phyloP scores from a whole-genome alignment of 2,113 vertebrate species.

The Clinocottus analis region DNA sequence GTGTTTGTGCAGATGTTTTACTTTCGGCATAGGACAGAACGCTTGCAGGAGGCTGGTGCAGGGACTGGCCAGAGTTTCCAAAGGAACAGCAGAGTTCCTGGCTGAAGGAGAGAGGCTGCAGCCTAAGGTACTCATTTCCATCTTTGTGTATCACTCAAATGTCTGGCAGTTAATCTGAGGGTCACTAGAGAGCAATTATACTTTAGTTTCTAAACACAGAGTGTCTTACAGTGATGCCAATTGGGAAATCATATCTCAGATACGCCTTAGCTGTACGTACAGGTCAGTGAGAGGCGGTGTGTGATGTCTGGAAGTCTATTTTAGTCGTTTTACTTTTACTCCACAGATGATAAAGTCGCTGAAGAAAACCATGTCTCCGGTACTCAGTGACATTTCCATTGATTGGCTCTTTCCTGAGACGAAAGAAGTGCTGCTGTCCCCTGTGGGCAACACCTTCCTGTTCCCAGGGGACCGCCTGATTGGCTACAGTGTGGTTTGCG shows the following conservation, averaged over 20 bases:
- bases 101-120: slow-evolving; percentile 90
- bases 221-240: slow-evolving; percentile 42
- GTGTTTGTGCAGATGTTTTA: slow-evolving; percentile 88
- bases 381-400: slow-evolving; percentile 91
- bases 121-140: slow-evolving; percentile 87
- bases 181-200: slow-evolving; percentile 60
- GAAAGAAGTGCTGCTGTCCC: slow-evolving; percentile 91
- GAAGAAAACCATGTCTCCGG: slow-evolving; percentile 93
- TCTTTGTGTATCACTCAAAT: slow-evolving; percentile 55
- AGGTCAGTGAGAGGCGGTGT: slow-evolving; percentile 8
- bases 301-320: slow-evolving; percentile 13
- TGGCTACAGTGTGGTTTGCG: slow-evolving; percentile 89
- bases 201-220: slow-evolving; percentile 41
- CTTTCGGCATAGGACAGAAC: slow-evolving; percentile 90
- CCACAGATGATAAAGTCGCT: slow-evolving; percentile 92
- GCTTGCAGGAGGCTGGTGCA: slow-evolving; percentile 89
- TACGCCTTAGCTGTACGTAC: slow-evolving; percentile 4
- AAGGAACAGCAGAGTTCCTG: slow-evolving; percentile 91
- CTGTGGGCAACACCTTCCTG: slow-evolving; percentile 87
- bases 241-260: slow-evolving; percentile 58
- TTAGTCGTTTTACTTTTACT: slow-evolving; percentile 13
- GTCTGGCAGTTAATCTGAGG: slow-evolving; percentile 54
- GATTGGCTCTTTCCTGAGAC: slow-evolving; percentile 96
- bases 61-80: slow-evolving; percentile 89
- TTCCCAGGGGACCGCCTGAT: slow-evolving; percentile 93